Conservation (phyloP, 2,888 invertebrate genomes). For the Mesopsocus fuscifrons region DNA sequence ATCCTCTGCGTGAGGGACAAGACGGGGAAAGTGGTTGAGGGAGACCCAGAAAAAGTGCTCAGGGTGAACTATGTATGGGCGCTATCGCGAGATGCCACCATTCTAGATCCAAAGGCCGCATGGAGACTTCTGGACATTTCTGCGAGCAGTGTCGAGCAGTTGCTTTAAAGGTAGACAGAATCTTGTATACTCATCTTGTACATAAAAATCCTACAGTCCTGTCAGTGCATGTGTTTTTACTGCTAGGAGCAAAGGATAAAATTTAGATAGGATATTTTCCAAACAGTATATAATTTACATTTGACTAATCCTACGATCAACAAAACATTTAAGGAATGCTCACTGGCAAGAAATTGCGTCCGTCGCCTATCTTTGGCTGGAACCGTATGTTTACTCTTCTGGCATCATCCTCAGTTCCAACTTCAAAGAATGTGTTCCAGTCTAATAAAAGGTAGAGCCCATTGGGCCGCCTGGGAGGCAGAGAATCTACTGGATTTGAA, state of each 20-base stretch:
- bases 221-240: too few relatives aligned
- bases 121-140: conserved; percentile 90
- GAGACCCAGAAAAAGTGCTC: conserved; percentile 88
- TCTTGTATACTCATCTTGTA: too few relatives aligned
- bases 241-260: too few relatives aligned
- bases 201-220: too few relatives aligned
- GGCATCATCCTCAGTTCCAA: conserved; percentile 51
- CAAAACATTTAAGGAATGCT: conserved; percentile 55
- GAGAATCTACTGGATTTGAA: conserved; percentile 34
- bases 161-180: conserved; percentile 25
- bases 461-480: conserved; percentile 43
- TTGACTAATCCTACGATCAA: too few relatives aligned
- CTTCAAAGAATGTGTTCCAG: conserved; percentile 72
- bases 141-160: conserved; percentile 66
- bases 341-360: conserved; percentile 54
- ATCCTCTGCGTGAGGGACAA: conserved; percentile 80
- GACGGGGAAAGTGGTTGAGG: conserved; percentile 73
- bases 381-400: conserved; percentile 56
- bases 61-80: conserved; percentile 96
- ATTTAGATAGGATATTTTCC: too few relatives aligned
- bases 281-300: too few relatives aligned
- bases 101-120: conserved; percentile 84
- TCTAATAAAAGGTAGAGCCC: conserved; percentile 73
- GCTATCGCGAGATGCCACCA: conserved; percentile 83
- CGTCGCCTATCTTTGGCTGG: conserved; percentile 62